Evolutionary conservation across 2,113 vertebrate species (phyloP).

Genomic region (Heptranchias perlo): DNA sequence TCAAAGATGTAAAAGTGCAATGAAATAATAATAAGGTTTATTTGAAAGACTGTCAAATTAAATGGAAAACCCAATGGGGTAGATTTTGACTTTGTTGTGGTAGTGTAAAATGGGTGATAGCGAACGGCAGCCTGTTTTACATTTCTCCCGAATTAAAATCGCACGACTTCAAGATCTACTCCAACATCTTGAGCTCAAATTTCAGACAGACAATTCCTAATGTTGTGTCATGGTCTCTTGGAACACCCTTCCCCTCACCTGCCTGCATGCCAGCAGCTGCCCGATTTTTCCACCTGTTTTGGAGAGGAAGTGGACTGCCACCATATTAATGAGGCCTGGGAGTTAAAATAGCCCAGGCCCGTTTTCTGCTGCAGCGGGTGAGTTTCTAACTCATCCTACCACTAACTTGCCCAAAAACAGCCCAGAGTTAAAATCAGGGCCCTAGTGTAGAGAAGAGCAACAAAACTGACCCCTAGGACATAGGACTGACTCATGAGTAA

Average conservation of each 20-base stretch:
- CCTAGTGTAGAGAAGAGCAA: background rate
- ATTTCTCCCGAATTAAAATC: too few species aligned
- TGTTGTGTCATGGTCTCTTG: background rate
- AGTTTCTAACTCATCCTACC: background rate
- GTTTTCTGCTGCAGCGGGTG: background rate
- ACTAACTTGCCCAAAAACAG: too few species aligned
- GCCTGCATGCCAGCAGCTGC: too few species aligned
- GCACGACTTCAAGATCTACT: background rate
- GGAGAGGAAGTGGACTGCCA: background rate
- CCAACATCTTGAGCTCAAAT: background rate
- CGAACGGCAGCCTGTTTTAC: background rate
- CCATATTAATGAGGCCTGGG: background rate
- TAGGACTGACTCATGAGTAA: background rate
- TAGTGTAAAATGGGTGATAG: background rate
- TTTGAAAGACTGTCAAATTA: background rate
- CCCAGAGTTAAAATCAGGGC: too few species aligned
- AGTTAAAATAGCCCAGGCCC: too few species aligned
- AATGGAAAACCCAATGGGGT: background rate
- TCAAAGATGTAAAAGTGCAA: background rate
- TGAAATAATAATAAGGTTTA: background rate
- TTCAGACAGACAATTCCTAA: background rate
- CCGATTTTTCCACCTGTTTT: too few species aligned
- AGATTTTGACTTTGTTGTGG: too few species aligned
- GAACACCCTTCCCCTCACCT: background rate
- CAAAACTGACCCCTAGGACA: background rate